Evolutionary conservation across 2,113 vertebrate species (phyloP), one percentile per base, ranked within the genome.

Genomic region (Tragelaphus buxtoni): DNA sequence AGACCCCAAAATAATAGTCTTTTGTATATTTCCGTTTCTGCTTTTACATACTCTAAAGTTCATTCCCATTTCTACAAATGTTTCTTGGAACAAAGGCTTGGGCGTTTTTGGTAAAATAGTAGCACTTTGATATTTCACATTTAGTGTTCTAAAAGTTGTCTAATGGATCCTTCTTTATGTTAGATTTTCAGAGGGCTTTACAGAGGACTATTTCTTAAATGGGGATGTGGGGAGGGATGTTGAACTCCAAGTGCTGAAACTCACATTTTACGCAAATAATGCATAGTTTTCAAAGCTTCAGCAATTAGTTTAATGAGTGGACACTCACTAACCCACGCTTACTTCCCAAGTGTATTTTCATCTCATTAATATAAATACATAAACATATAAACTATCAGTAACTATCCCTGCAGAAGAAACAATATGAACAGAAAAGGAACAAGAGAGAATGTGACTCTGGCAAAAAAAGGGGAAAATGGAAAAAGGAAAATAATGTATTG

Each of bases 21-120:
- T 95, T 60, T 28, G 17, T 81, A 6, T 81, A 32, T 82, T 91
- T 94, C 74, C 32, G 8, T 42, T 88, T 45, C 85, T 89, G 56
- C 42, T 94, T 88, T 96, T 95, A 93, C 86, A 86, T 55, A 60
- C 30, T 77, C 20, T 61, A 76, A 94, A 72, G 39, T 28, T 85
- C 72, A 55, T 45, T 88, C 63, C 58, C 28, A 45, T 84, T 85
- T 90, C 84, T 83, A 35, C 47, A 83, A 96, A 87, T 76, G 58
- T 51, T 14, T 69, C 0, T 39, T 94, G 42, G 53, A 93, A 88
- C 9, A 74, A 92, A 95, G 61, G 32, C 30, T 69, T 11, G 35
- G 32, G 22, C 1, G 6, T 83, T 91, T 86, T 90, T n/a, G 90
- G 24, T 28, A 88, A 96, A 94, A 79, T 30, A 39, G 13, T 26